A percentile compares a stretch with the other conserved stretches of the same genome.
phyloP scores from a whole-genome alignment of 2,888 invertebrate genomes.

The Shargacucullia verbasci region DNA sequence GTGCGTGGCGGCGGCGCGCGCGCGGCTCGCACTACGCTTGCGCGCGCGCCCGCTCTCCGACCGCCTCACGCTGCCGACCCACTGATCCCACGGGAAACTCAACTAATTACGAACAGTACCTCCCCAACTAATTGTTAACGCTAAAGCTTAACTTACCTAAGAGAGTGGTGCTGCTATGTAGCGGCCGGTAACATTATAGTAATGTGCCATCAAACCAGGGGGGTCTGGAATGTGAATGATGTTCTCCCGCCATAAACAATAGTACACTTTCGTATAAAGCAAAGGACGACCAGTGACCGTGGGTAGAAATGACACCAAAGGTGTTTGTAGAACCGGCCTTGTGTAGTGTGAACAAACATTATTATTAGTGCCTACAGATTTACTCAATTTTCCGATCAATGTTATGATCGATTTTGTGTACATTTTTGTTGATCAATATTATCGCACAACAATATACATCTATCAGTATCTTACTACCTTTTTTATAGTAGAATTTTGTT shows the following conservation, averaged over 20 bases:
- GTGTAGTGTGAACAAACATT: too few species aligned
- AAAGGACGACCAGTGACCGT: constrained; percentile 17
- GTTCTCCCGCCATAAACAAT: not conserved
- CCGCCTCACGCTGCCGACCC: constrained; percentile 75
- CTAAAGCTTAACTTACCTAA: too few species aligned
- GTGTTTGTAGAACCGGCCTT: too few species aligned
- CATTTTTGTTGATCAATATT: not conserved
- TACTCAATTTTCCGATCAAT: not conserved
- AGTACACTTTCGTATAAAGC: constrained; percentile 9
- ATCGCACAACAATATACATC: too few species aligned
- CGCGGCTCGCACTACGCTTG: constrained; percentile 66
- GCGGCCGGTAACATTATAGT: too few species aligned
- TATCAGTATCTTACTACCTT: too few species aligned
- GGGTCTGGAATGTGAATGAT: too few species aligned
- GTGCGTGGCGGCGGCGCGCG: constrained; percentile 65
- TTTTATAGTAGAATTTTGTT: too few species aligned
- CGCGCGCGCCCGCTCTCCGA: constrained; percentile 64
- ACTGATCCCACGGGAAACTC: constrained; percentile 64
- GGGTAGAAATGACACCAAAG: not conserved
- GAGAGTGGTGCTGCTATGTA: too few species aligned
- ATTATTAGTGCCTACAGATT: constrained; percentile 11
- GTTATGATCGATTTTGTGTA: not conserved
- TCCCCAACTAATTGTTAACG: not conserved
- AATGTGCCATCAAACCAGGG: too few species aligned
- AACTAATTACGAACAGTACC: constrained; percentile 29